Conservation (phyloP, 2,888 invertebrate species). For the Meloe dianella region DNA sequence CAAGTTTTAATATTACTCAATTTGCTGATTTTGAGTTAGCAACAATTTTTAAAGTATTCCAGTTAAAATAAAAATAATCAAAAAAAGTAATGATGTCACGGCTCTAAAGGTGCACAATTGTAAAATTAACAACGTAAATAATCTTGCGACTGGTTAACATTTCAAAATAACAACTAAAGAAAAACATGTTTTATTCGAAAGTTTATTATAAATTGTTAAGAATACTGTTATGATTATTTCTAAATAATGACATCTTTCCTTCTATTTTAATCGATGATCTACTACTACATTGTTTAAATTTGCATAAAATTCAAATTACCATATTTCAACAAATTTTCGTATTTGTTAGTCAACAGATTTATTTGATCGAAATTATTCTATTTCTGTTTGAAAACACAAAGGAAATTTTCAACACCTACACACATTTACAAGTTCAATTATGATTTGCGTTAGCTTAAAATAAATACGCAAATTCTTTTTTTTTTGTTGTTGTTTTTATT, state of each 20-base stretch:
- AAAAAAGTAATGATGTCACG: too few relatives aligned
- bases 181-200: too few relatives aligned
- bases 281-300: not conserved
- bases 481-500: not conserved
- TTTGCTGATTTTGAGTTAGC: too few relatives aligned
- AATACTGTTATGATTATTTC: not conserved
- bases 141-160: too few relatives aligned
- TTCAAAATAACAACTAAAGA: too few relatives aligned
- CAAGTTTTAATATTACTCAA: too few relatives aligned
- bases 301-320: slow-evolving; percentile 1
- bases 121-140: too few relatives aligned
- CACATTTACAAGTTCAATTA: not conserved
- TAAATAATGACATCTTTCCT: not conserved
- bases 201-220: too few relatives aligned
- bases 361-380: not conserved
- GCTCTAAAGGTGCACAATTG: too few relatives aligned
- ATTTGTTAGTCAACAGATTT: not conserved
- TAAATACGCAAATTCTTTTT: not conserved
- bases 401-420: not conserved
- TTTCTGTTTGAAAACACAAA: not conserved
- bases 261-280: not conserved
- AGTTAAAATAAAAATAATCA: too few relatives aligned
- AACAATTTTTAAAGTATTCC: too few relatives aligned
- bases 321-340: not conserved
- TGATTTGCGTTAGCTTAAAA: not conserved